A percentile compares a stretch with the other conserved stretches of the same genome.
Evolutionary conservation across 2,797 vertebrate genomes (phyloP).

Genomic region (Sardinella longiceps): DNA sequence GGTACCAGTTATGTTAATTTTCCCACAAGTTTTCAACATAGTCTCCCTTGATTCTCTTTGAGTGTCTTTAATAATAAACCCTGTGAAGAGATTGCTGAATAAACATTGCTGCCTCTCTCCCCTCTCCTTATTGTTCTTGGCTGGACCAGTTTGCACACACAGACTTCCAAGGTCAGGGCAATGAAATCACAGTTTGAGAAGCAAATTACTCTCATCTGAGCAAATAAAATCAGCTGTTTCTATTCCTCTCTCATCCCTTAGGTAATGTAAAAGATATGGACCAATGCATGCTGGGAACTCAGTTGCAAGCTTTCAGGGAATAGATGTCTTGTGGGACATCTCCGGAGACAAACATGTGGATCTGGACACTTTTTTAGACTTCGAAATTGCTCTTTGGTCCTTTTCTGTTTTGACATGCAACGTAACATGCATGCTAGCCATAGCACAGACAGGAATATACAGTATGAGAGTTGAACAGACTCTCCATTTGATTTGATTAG

Average conservation of each 20-base stretch:
- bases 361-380: constrained; percentile 39
- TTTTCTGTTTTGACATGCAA: constrained; percentile 35
- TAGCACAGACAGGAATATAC: not conserved
- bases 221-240: constrained; percentile 55
- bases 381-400: constrained; percentile 35
- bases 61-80: constrained; percentile 24
- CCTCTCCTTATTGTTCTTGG: constrained; percentile 55
- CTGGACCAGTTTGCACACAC: constrained; percentile 26
- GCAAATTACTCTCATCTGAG: constrained; percentile 65
- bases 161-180: constrained; percentile 55
- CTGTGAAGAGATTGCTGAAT: constrained; percentile 2
- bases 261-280: constrained; percentile 51
- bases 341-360: constrained; percentile 41
- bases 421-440: constrained; percentile 12
- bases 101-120: not conserved
- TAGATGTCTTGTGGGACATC: constrained; percentile 15
- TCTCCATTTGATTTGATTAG: not conserved
- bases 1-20: constrained; percentile 42
- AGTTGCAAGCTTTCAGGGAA: constrained; percentile 32
- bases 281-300: constrained; percentile 43
- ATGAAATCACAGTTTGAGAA: constrained; percentile 57
- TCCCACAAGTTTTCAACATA: not conserved
- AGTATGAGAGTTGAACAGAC: not conserved
- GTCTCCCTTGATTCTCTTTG: not conserved
- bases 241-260: constrained; percentile 45